phyloP scores from a whole-genome alignment of 2,888 invertebrate genomes.

The Penaeus monodon region DNA sequence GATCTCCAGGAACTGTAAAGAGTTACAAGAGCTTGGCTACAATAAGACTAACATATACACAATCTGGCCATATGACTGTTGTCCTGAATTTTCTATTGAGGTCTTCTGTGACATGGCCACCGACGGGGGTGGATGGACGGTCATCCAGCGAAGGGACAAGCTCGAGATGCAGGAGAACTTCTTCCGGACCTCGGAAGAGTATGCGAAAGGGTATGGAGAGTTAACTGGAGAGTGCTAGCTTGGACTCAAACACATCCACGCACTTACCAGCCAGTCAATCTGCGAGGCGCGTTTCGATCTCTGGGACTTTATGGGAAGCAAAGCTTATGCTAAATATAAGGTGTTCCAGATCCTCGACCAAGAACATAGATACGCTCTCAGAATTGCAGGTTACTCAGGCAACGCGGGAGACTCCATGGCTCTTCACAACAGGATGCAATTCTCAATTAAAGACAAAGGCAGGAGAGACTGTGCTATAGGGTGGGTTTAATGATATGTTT shows the following conservation, averaged over 20 bases:
- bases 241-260: not conserved
- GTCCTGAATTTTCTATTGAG: constrained; percentile 68
- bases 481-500: constrained; percentile 58
- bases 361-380: not conserved
- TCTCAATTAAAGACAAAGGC: not conserved
- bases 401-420: constrained; percentile 4
- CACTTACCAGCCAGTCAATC: not conserved
- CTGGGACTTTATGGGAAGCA: not conserved
- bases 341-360: not conserved
- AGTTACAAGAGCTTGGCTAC: constrained; percentile 5
- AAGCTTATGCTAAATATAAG: not conserved
- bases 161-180: constrained; percentile 47
- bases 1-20: not conserved
- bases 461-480: constrained; percentile 5
- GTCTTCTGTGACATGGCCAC: constrained; percentile 46
- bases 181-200: constrained; percentile 63
- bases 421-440: not conserved
- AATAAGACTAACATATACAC: constrained; percentile 14
- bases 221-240: constrained; percentile 67
- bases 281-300: constrained; percentile 5
- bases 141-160: constrained; percentile 36
- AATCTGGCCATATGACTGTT: constrained; percentile 69
- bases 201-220: constrained; percentile 65
- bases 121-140: constrained; percentile 49
- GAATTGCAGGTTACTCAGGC: not conserved